Base-by-base conservation (phyloP, 2,888 invertebrate species). In the Philopedon plagiatum region DNA sequence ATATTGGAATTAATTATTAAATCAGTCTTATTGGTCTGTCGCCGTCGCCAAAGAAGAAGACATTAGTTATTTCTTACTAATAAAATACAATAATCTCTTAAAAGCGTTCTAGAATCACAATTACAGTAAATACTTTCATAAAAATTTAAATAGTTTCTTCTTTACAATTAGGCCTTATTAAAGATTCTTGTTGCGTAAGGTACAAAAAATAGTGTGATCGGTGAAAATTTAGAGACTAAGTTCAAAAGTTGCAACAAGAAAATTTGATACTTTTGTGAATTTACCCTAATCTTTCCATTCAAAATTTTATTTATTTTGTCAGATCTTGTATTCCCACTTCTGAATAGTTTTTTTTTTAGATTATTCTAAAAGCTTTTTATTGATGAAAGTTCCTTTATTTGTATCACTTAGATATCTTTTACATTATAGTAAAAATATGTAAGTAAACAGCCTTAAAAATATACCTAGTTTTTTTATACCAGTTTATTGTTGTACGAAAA, bases 121-220 rank as follows among this genome's bases (percentile, higher is more conserved):
- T 73, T 61, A 72, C 74, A 72, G 71, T 71, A 71, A 73, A 76
- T 75, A 72, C 60, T 75, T 70, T 76, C 78, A 78, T 79, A 79
- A 80, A 80, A 79, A 80, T 77, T 54, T 74, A 70, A 75, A 54
- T 64, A 46, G 21, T 34, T 60, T 57, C 32, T 44, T 65, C 57
- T 21, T 39, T 58, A 76, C 76, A 76, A 79, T 81, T 81, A 81
- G 81, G 81, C 81, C 81, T 78, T 78, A 79, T 73, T 72, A 75
- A 74, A 44, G 29, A 23, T 56, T 46, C 19, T 58, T 34, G 78
- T 80, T 78, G n/a, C n/a, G n/a, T 80, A 81, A 81, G 78, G 79
- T 81, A 81, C 79, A 78, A 73, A n/a, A n/a, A n/a, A 79, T 41
- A 76, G 51, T 29, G 29, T 54, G 51, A 29, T 54, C 29, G 15